Evolutionary conservation across 2,888 invertebrate species (phyloP), one percentile per base, ranked within the genome.

Genomic region (Sinelater perroti): DNA sequence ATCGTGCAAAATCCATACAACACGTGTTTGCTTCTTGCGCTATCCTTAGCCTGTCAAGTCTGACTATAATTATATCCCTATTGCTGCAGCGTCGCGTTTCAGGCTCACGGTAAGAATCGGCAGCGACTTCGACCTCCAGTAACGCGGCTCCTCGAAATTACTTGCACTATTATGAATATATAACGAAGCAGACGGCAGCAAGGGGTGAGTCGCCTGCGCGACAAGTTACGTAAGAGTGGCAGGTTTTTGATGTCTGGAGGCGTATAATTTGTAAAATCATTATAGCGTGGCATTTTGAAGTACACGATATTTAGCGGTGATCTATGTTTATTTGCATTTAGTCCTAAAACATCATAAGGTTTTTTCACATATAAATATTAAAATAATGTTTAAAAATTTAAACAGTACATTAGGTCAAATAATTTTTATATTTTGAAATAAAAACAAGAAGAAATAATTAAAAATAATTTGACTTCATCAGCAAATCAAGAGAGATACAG

Each of bases 1-100:
- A 71, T 70, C 67, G 65, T 63, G 62, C 64, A 65, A 66, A 63
- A 66, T 67, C 65, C 66, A 65, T 63, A 63, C 64, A 63, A 66
- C 68, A 68, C 65, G 64, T 66, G 68, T 66, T 67, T 62, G 60
- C 62, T 61, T 61, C 56, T 51, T 51, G 44, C 31, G 51, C 49
- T 60, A 61, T 62, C 62, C 64, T 62, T 62, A 59, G 46, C 55
- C 51, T 63, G 62, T 63, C 64, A 64, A 49, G 36, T 51, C 33
- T 18, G 36, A 13, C 28, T 56, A 51, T 56, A 56, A 56, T 51
- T 56, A 56, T 47, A 56, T 45, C 51, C 35, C 45, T 44, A 51
- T 51, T 45, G 33, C 38, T 40, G 35, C 21, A 50, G 36, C 40
- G 33, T 55, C 21, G 20, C 24, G 47, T 47, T 38, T 40, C 33